phyloP scores from a whole-genome alignment of 1,140 invertebrate genomes.

The Prorops nasuta region DNA sequence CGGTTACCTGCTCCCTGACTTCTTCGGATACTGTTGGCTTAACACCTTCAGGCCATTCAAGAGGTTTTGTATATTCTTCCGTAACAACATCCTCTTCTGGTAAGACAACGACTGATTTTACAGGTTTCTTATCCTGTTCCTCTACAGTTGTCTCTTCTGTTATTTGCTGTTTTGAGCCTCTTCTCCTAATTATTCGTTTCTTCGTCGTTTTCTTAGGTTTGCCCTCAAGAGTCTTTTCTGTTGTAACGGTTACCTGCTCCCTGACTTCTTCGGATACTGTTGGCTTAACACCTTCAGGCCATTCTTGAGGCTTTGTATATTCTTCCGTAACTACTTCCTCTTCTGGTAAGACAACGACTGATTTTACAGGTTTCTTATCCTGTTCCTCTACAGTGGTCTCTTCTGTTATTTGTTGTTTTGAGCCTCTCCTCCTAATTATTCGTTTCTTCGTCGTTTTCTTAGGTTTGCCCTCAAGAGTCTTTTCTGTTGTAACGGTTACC shows the following conservation, averaged over 20 bases:
- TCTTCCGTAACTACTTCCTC: constrained; percentile 29
- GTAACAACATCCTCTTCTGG: constrained; percentile 1
- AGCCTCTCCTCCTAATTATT: constrained; percentile 16
- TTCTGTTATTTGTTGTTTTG: constrained; percentile 19
- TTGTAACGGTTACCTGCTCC: constrained; percentile 20
- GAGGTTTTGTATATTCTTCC: not conserved
- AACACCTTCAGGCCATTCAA: not conserved
- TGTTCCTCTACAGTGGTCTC: constrained; percentile 13
- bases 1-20: constrained; percentile 9
- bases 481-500: constrained; percentile 33
- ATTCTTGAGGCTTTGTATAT: constrained; percentile 26
- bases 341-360: constrained; percentile 32
- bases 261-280: constrained; percentile 36
- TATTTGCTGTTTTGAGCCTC: not conserved
- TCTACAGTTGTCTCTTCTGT: constrained; percentile 19
- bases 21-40: not conserved
- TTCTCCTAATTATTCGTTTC: not conserved
- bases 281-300: too few species aligned
- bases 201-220: constrained; percentile 13
- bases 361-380: constrained; percentile 10
- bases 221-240: constrained; percentile 27
- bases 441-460: constrained; percentile 34
- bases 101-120: not conserved
- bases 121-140: constrained; percentile 14
- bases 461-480: constrained; percentile 46